A percentile compares a stretch with the other conserved stretches of the same genome.
Conservation (phyloP, 2,113 vertebrate genomes). For the Chamaetylas fuelleborni region DNA sequence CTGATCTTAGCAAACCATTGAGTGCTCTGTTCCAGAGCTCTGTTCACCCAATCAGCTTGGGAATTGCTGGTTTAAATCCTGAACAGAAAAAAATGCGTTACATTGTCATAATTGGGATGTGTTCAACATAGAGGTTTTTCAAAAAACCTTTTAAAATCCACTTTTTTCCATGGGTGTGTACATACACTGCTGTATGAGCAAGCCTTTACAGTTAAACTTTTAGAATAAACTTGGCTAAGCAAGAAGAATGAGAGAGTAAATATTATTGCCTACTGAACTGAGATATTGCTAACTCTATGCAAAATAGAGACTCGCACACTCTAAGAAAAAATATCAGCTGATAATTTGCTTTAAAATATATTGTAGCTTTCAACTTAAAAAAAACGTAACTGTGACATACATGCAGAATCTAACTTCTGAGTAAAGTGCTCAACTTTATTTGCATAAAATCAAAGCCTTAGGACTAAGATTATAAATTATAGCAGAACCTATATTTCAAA, state of each 20-base stretch:
- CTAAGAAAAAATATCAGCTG: not conserved
- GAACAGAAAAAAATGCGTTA: not conserved
- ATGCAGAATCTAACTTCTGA: not conserved
- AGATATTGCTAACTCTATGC: not conserved
- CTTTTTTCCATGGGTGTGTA: accelerated
- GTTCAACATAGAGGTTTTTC: not conserved
- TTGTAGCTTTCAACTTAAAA: not conserved
- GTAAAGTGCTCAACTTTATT: not conserved
- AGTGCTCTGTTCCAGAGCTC: not conserved
- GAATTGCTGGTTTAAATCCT: not conserved
- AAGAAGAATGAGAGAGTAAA: not conserved
- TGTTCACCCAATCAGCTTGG: not conserved
- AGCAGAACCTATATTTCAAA: constrained; percentile 34
- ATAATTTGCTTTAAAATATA: not conserved
- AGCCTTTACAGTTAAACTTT: not conserved
- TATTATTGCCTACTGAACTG: not conserved
- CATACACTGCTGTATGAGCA: not conserved
- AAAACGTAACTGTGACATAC: not conserved
- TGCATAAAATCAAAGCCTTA: constrained; percentile 46
- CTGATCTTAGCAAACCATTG: not conserved
- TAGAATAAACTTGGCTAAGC: not conserved
- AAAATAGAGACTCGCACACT: not conserved
- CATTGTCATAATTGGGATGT: not conserved
- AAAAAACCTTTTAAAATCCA: not conserved
- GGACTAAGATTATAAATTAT: constrained; percentile 17